Percentiles rank a stretch among this genome's conserved stretches.
Evolutionary conservation across 2,113 vertebrate species (phyloP).

Genomic region (Callionymus lyra): DNA sequence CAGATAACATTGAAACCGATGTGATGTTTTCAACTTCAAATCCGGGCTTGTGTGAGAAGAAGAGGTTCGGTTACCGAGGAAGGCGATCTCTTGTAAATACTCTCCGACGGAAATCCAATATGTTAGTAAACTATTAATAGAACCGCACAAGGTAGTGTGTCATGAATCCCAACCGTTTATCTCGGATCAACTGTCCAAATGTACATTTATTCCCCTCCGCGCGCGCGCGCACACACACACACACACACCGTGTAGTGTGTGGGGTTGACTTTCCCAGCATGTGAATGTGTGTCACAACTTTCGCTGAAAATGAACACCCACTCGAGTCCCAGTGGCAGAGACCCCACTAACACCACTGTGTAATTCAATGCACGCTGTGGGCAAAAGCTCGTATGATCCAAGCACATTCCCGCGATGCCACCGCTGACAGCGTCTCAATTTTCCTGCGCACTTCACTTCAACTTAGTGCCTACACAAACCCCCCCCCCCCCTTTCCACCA

Average conservation of each 20-base stretch:
- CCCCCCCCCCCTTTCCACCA: neutral
- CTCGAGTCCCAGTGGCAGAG: constrained; percentile 25
- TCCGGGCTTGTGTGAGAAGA: neutral
- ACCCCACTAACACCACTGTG: constrained; percentile 63
- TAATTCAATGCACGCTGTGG: constrained; percentile 68
- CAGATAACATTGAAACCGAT: constrained; percentile 22
- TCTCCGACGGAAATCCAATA: constrained; percentile 60
- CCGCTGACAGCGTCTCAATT: constrained; percentile 63
- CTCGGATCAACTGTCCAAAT: constrained; percentile 44
- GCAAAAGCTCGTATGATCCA: constrained; percentile 68
- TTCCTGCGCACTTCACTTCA: constrained; percentile 62
- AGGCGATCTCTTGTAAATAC: constrained; percentile 63
- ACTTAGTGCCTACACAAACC: constrained; percentile 7
- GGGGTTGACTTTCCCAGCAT: too few species aligned
- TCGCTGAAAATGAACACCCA: too few species aligned
- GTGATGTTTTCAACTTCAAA: constrained; percentile 24
- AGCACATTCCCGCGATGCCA: constrained; percentile 68
- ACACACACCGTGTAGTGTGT: too few species aligned
- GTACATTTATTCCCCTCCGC: constrained; percentile 24
- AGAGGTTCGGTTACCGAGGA: constrained; percentile 35
- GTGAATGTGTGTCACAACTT: too few species aligned
- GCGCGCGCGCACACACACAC: too few species aligned
- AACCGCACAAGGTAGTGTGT: constrained; percentile 55
- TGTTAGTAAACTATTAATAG: constrained; percentile 76
- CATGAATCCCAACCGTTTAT: neutral